Base-by-base conservation (phyloP, 2,888 invertebrate genomes). In the Tryphoninae sp. region DNA sequence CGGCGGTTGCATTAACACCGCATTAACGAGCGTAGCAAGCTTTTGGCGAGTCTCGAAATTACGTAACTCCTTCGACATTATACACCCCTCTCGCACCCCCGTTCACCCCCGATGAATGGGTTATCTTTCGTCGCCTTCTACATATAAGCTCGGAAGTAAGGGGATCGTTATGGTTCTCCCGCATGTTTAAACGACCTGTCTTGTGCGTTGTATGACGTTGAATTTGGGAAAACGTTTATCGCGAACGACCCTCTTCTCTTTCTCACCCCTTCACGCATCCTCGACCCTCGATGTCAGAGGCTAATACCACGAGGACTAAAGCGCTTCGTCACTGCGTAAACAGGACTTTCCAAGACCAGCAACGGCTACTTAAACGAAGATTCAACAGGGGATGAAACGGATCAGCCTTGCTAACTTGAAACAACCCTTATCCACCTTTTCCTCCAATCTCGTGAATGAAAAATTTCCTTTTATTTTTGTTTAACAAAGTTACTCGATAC, bases 61-160 rank as follows among this genome's bases (percentile, higher is more conserved):
- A 75, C 55, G 65, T 59, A 82, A 82, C 83, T 80, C 71, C 68
- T 78, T 75, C 64, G 80, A 80, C 80, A 78, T 83, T 75, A 68
- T 62, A 73, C 65, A 19, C 40, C 9, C n/a, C 42, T 68, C 45
- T 45, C 13, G 33, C 59, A 59, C 45, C 23, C 76, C 33, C 49
- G 8, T 40, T 23, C 23, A 8, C 67, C 58, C 40, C 53, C 16
- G 59, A 23, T 9, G 16, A 26, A 67, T 53, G 49, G 69, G 16
- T 80, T 76, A 80, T 80, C 80, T 80, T 67, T 59, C 23, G 33
- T 8, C 23, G 33, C 19, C 33, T 53, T 33, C 22, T 55, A 55
- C 22, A 7, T 49, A 40, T 69, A 69, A 42, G 55, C 33, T 33
- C 33, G 33, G 33, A 33, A 69, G 58, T 58, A 42, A 69, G 26